A percentile compares a stretch with the other conserved stretches of the same genome.
Conservation (phyloP, 2,797 vertebrate genomes). For the Pempheris klunzingeri region DNA sequence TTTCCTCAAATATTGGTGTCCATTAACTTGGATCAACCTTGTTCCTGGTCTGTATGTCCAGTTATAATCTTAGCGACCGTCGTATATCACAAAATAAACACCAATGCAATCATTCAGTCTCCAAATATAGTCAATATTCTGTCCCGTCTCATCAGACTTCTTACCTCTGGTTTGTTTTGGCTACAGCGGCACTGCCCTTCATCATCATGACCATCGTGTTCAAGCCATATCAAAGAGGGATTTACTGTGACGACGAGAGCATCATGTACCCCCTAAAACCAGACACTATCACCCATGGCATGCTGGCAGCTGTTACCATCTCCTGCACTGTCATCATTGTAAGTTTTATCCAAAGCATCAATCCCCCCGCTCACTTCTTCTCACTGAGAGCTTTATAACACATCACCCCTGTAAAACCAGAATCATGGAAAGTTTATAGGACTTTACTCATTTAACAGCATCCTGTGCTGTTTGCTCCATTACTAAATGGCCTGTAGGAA, state of each 20-base stretch:
- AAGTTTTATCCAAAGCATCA: slow-evolving; percentile 69
- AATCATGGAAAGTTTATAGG: slow-evolving; percentile 1
- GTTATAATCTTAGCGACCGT: neutral
- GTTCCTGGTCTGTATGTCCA: neutral
- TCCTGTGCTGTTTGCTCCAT: slow-evolving; percentile 11
- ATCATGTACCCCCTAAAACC: slow-evolving; percentile 91
- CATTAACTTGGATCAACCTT: slow-evolving; percentile 13
- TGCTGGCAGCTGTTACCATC: slow-evolving; percentile 92
- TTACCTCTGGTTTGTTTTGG: slow-evolving; percentile 28
- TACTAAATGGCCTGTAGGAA: neutral
- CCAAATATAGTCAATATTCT: slow-evolving; percentile 5
- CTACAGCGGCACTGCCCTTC: slow-evolving; percentile 91
- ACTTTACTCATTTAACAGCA: slow-evolving; percentile 18
- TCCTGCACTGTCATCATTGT: slow-evolving; percentile 91
- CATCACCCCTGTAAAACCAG: slow-evolving; percentile 1
- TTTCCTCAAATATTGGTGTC: slow-evolving; percentile 17
- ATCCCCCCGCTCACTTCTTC: neutral
- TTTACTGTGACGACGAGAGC: slow-evolving; percentile 93
- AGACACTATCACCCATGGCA: slow-evolving; percentile 92
- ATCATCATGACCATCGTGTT: slow-evolving; percentile 88
- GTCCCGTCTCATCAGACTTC: neutral
- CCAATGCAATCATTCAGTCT: neutral
- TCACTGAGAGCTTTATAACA: neutral
- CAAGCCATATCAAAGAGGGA: slow-evolving; percentile 89
- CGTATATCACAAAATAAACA: neutral